phyloP scores from a whole-genome alignment of 1,140 invertebrate species.

The Drosophila serrata region DNA sequence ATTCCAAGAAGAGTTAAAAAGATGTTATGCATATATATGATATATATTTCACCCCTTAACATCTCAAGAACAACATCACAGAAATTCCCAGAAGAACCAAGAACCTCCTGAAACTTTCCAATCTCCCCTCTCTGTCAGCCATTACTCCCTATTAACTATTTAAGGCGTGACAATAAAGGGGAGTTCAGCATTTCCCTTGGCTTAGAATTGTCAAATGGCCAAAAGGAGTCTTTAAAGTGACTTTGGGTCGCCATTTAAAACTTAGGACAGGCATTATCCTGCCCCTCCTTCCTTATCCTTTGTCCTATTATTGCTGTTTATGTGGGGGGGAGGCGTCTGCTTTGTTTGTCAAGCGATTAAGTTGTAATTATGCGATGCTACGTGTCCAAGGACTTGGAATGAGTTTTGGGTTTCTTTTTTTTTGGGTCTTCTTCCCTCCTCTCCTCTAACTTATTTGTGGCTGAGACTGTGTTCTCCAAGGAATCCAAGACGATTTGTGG shows the following conservation, averaged over 20 bases:
- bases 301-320: constrained; percentile 54
- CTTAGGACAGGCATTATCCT: constrained; percentile 58
- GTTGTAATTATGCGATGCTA: constrained; percentile 80
- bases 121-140: constrained; percentile 27
- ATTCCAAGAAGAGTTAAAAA: no score
- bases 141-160: constrained; percentile 71
- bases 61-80: background rate
- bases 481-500: background rate
- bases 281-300: background rate
- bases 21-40: no score
- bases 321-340: constrained; percentile 61
- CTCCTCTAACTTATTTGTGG: constrained; percentile 15
- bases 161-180: constrained; percentile 62
- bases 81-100: no score
- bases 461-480: background rate
- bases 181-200: constrained; percentile 11
- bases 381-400: constrained; percentile 58
- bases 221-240: constrained; percentile 66
- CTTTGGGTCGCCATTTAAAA: constrained; percentile 69
- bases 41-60: no score
- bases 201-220: constrained; percentile 13
- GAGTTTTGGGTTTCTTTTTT: no score
- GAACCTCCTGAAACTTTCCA: constrained; percentile 3
- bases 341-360: constrained; percentile 82
- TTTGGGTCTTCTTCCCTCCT: constrained; percentile 1